Evolutionary conservation across 2,888 invertebrate genomes (phyloP), one percentile per base, ranked within the genome.

Genomic region (Frankliniella intonsa): DNA sequence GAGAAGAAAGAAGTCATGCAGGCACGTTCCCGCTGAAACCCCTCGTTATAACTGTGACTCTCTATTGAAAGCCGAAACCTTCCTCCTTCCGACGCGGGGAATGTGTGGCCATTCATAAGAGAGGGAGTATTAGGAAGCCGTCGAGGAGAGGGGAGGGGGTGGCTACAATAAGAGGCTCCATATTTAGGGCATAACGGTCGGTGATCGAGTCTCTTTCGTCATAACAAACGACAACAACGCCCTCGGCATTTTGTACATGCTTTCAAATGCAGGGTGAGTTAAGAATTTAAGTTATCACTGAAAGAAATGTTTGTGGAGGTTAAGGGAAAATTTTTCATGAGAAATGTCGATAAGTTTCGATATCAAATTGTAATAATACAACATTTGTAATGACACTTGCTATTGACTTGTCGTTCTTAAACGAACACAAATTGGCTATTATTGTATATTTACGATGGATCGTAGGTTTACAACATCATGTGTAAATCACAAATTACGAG

Each of bases 131-230:
- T 38, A 38, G 38, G 5, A 5, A 38, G 38, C 38, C 38, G 62
- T 55, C 0, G 62, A 3, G 38, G 62, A 17, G 62, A 3, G 62
- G 62, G 62, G 17, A 62, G 62, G 62, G 14, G n/a, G n/a, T n/a
- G n/a, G n/a, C n/a, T 14, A 62, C 62, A 62, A 76, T 76, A 25
- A 22, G 10, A 22, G 25, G 69, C 25, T 25, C 69, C 69, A 76
- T 76, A 76, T 76, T 76, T 76, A 76, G 69, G 69, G 25, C 69
- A 22, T 76, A 76, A 76, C 69, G 69, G 69, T 12, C 69, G 8
- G 69, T 0, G 22, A 8, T 25, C 3, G 25, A 76, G 69, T 76
- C 69, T 25, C 22, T 22, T 12, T 76, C 69, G 25, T 25, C 69
- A 76, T 11, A 76, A 25, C 69, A 69, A 19, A 55, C 55, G 5